A percentile compares a stretch with the other conserved stretches of the same genome.
Evolutionary conservation across 2,113 vertebrate genomes (phyloP).

Genomic region (Cisticola juncidis): DNA sequence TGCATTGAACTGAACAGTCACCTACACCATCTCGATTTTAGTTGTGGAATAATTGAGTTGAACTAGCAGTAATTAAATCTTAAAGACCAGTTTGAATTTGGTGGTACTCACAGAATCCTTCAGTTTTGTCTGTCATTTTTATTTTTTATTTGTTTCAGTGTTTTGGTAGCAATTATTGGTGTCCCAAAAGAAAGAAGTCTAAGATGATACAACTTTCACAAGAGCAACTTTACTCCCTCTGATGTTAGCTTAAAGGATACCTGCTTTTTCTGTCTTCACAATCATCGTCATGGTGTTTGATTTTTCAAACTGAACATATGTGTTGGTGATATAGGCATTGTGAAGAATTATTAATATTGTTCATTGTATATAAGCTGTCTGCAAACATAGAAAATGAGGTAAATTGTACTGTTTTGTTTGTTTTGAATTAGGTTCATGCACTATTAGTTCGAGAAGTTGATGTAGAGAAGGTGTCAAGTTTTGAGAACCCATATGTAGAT

Average conservation of each 20-base stretch:
- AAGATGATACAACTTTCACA: neutral
- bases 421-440: slow-evolving; percentile 78
- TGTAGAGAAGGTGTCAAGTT: slow-evolving; percentile 82
- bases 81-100: neutral
- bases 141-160: neutral
- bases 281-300: neutral
- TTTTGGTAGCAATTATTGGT: neutral
- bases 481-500: slow-evolving; percentile 83
- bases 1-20: neutral
- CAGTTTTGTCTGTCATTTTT: neutral
- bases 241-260: neutral
- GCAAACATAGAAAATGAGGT: neutral
- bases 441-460: slow-evolving; percentile 85
- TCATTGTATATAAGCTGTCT: neutral
- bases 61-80: neutral
- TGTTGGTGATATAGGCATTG: neutral
- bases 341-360: neutral
- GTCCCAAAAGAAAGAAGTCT: neutral
- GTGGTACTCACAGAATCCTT: neutral
- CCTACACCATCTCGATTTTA: neutral
- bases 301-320: neutral
- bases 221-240: neutral
- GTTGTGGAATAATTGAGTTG: neutral
- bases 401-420: slow-evolving; percentile 13
- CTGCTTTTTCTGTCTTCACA: neutral